Percentiles rank a stretch among this genome's conserved stretches.
Evolutionary conservation across 1,140 invertebrate species (phyloP).

Genomic region (Kradibia gibbosae): DNA sequence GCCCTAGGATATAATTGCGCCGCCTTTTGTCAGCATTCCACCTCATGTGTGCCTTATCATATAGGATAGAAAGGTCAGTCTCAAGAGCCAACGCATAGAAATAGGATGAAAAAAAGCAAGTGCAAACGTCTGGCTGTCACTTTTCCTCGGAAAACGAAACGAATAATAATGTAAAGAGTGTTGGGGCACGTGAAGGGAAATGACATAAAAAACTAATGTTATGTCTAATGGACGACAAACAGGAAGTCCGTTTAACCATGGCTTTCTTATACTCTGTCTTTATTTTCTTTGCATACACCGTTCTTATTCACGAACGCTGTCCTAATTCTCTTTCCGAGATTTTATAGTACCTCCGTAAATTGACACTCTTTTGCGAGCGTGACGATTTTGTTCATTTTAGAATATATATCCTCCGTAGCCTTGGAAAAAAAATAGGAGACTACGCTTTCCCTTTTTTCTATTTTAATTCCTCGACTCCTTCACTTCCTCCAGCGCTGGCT

Average conservation of each 20-base stretch:
- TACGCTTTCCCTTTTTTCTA: background rate
- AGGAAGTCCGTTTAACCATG: conserved; percentile 35
- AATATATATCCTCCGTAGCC: background rate
- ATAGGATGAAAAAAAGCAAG: background rate
- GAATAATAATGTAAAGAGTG: conserved; percentile 48
- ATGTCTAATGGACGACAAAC: conserved; percentile 55
- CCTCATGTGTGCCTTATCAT: background rate
- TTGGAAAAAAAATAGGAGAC: background rate
- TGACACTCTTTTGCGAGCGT: conserved; percentile 4
- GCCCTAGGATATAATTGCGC: background rate
- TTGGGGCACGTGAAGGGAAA: background rate
- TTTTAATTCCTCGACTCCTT: too few relatives aligned
- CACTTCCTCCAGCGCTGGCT: background rate
- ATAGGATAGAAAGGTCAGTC: background rate
- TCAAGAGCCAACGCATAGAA: too few relatives aligned
- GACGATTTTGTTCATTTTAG: conserved; percentile 33
- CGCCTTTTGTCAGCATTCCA: background rate
- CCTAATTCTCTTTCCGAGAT: conserved; percentile 15
- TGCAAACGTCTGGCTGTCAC: background rate
- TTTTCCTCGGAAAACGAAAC: conserved; percentile 5
- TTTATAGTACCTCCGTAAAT: conserved; percentile 4
- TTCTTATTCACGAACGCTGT: background rate
- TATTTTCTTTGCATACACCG: background rate
- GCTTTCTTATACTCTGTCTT: too few relatives aligned
- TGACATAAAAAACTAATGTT: background rate